These are phyloP conservation scores for Drosophila triauraria DNA, from an alignment of 1,140 invertebrate species.

Conservation along the genomic window DNA sequence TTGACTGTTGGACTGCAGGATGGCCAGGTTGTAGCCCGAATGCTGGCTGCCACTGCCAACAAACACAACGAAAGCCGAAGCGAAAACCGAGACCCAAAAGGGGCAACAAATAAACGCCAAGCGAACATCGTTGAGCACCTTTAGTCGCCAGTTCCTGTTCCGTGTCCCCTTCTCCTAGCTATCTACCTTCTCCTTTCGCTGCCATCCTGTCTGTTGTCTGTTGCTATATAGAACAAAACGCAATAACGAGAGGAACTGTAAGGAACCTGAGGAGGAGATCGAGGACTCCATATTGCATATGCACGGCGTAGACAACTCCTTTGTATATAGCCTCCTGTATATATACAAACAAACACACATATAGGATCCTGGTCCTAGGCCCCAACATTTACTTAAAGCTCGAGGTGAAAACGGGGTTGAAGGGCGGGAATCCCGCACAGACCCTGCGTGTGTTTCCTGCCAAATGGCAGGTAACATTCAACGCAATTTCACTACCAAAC, in stretches of 20 bases:
- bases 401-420: conserved; percentile 7
- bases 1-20: conserved; percentile 37
- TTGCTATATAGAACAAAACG: conserved; percentile 52
- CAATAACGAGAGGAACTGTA: conserved; percentile 42
- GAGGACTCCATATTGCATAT: conserved; percentile 54
- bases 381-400: conserved; percentile 73
- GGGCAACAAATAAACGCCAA: conserved; percentile 75
- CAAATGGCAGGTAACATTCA: conserved; percentile 82
- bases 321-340: conserved; percentile 37
- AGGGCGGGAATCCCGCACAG: background rate
- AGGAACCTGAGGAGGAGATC: conserved; percentile 20
- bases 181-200: conserved; percentile 29
- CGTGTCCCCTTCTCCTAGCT: background rate
- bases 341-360: background rate
- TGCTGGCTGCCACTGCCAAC: conserved; percentile 39
- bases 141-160: conserved; percentile 40
- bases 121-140: conserved; percentile 55
- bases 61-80: conserved; percentile 43
- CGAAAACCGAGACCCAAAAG: conserved; percentile 63
- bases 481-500: conserved; percentile 75
- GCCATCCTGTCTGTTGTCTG: conserved; percentile 53
- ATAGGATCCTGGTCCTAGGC: conserved; percentile 58
- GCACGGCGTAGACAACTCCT: conserved; percentile 53
- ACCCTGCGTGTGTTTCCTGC: conserved; percentile 42
- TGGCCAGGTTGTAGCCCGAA: conserved; percentile 44